A percentile compares a stretch with the other conserved stretches of the same genome.
Conservation (phyloP, 2,888 invertebrate species). For the Cataglyphis cursor region DNA sequence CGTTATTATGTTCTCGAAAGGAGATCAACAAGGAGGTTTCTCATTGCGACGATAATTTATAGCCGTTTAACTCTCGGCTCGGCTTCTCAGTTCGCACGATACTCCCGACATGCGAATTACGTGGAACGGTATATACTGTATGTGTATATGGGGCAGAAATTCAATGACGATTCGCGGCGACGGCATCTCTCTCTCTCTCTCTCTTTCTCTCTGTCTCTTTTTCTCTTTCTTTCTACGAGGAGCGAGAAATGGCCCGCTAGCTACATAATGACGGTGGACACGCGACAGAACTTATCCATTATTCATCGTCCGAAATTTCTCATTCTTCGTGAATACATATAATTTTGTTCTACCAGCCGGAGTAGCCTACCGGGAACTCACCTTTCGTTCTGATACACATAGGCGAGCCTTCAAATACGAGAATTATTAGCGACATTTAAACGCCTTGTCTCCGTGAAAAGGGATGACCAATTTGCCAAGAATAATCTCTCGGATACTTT, state of each 20-base stretch:
- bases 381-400: conserved; percentile 17
- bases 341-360: conserved; percentile 66
- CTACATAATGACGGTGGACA: conserved; percentile 84
- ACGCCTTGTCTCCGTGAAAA: background rate
- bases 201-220: conserved; percentile 29
- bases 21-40: conserved; percentile 42
- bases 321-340: conserved; percentile 80
- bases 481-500: conserved; percentile 1
- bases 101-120: conserved; percentile 72
- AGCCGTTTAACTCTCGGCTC: conserved; percentile 67
- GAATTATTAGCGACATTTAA: conserved; percentile 40
- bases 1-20: conserved; percentile 59
- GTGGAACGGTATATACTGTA: conserved; percentile 59
- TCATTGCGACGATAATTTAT: conserved; percentile 70
- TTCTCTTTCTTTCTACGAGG: background rate
- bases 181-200: conserved; percentile 50
- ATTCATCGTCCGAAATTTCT: conserved; percentile 83
- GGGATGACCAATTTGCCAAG: conserved; percentile 1
- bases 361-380: conserved; percentile 45
- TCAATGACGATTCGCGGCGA: conserved; percentile 71
- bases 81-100: conserved; percentile 66
- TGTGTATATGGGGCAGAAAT: conserved; percentile 69
- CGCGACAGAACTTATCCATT: conserved; percentile 86
- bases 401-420: background rate
- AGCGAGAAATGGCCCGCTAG: conserved; percentile 48